These are phyloP conservation scores for Schrankia costaestrigalis DNA, from an alignment of 2,888 invertebrate genomes.

Conservation along the genomic window DNA sequence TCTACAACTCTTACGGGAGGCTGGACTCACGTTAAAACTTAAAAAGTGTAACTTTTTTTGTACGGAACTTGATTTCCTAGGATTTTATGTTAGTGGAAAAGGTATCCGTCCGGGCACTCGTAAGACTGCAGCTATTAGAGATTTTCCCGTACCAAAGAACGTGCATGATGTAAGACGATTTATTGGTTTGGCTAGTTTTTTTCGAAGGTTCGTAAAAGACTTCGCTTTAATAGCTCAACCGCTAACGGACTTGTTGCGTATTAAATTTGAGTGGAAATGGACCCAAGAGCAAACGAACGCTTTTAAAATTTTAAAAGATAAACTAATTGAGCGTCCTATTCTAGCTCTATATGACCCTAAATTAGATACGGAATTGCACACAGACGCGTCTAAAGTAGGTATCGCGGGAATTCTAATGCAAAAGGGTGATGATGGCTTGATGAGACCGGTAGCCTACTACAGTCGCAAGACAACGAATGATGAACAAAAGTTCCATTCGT, in stretches of 20 bases:
- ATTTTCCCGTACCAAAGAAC: background rate
- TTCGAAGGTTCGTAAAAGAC: conserved; percentile 32
- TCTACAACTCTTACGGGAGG: conserved; percentile 1
- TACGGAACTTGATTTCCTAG: conserved; percentile 26
- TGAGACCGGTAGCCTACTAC: conserved; percentile 24
- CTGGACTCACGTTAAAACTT: conserved; percentile 22
- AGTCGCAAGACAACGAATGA: conserved; percentile 22
- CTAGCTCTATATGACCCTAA: conserved; percentile 34
- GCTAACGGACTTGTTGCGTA: conserved; percentile 19
- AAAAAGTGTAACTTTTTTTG: conserved; percentile 34
- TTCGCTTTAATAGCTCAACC: conserved; percentile 30
- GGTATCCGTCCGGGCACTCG: background rate
- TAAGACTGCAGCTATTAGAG: background rate
- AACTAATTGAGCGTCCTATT: conserved; percentile 28
- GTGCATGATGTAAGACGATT: conserved; percentile 24
- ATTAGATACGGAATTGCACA: conserved; percentile 37
- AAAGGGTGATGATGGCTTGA: conserved; percentile 1
- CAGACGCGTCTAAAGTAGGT: conserved; percentile 39
- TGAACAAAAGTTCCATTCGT: conserved; percentile 13
- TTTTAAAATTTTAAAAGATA: conserved; percentile 27
- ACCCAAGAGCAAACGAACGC: conserved; percentile 9
- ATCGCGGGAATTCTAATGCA: conserved; percentile 32
- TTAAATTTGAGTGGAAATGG: conserved; percentile 20
- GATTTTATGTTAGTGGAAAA: conserved; percentile 22
- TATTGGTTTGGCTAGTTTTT: conserved; percentile 35